Percentiles rank a stretch among this genome's conserved stretches.
phyloP scores from a whole-genome alignment of 1,140 invertebrate species.

The Melipona quadrifasciata region DNA sequence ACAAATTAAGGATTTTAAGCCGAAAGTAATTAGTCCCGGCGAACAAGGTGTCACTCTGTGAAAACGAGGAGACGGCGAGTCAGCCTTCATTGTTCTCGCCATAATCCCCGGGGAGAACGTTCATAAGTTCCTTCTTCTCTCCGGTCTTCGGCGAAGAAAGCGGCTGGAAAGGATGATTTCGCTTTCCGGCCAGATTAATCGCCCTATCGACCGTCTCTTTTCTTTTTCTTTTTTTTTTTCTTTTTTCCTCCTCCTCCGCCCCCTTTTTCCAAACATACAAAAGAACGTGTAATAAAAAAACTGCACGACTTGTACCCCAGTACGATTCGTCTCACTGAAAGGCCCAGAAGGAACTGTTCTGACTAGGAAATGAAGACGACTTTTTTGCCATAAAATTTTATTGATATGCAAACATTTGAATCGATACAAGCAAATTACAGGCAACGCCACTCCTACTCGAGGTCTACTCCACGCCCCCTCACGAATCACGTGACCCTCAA shows the following conservation, averaged over 20 bases:
- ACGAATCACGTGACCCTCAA: no score
- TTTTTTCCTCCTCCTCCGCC: not conserved
- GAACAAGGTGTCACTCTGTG: slow-evolving; percentile 66
- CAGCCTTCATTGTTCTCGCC: slow-evolving; percentile 63
- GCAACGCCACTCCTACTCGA: no score
- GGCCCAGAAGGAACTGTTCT: no score
- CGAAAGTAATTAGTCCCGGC: slow-evolving; percentile 69
- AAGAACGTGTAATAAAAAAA: no score
- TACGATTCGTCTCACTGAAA: no score
- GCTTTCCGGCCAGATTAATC: slow-evolving; percentile 32
- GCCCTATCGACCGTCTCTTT: slow-evolving; percentile 16
- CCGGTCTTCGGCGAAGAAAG: slow-evolving; percentile 28
- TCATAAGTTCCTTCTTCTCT: slow-evolving; percentile 56
- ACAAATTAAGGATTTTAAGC: slow-evolving; percentile 73
- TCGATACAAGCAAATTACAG: no score
- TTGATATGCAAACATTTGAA: no score
- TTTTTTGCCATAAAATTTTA: no score
- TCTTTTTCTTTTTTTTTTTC: not conserved
- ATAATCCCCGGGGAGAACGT: slow-evolving; percentile 58
- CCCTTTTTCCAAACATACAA: not conserved
- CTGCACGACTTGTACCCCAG: no score
- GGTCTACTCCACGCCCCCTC: no score
- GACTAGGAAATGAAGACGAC: no score
- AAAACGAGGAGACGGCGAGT: slow-evolving; percentile 54
- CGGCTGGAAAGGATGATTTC: slow-evolving; percentile 36